phyloP scores from a whole-genome alignment of 2,797 vertebrate species.

The Pygocentrus nattereri region DNA sequence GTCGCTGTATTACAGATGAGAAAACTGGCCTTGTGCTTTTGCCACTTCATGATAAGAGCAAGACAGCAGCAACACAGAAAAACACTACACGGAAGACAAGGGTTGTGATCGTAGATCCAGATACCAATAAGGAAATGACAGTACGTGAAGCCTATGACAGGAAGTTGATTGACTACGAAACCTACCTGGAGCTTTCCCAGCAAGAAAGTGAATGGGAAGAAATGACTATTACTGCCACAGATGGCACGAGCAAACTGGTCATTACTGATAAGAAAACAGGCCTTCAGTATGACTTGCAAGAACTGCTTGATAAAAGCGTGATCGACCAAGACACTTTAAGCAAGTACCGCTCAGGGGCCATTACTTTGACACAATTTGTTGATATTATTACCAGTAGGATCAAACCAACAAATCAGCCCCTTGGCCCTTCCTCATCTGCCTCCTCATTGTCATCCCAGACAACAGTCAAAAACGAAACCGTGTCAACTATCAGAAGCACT shows the following conservation, averaged over 20 bases:
- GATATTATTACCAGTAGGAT: conserved; percentile 86
- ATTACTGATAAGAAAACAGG: conserved; percentile 89
- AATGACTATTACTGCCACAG: conserved; percentile 88
- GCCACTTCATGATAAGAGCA: conserved; percentile 88
- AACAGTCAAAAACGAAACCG: conserved; percentile 65
- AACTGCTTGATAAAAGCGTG: conserved; percentile 84
- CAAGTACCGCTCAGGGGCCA: conserved; percentile 82
- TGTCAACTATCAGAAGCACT: conserved; percentile 43
- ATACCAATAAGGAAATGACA: conserved; percentile 93
- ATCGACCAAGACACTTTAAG: conserved; percentile 84
- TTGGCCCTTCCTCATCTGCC: conserved; percentile 54
- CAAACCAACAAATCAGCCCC: conserved; percentile 49
- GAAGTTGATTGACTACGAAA: conserved; percentile 90
- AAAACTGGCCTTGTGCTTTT: conserved; percentile 89
- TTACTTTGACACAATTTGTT: conserved; percentile 90
- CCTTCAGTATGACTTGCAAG: conserved; percentile 88
- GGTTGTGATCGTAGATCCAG: conserved; percentile 95
- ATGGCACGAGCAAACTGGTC: conserved; percentile 85
- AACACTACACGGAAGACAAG: conserved; percentile 91
- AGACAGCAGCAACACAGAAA: conserved; percentile 76
- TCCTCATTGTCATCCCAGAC: conserved; percentile 59
- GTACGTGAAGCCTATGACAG: conserved; percentile 92
- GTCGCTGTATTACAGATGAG: conserved; percentile 88
- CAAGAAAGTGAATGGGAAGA: conserved; percentile 99
- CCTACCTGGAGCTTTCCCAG: conserved; percentile 87